A percentile compares a stretch with the other conserved stretches of the same genome.
phyloP scores from a whole-genome alignment of 2,113 vertebrate species.

The Beaufortia kweichowensis region DNA sequence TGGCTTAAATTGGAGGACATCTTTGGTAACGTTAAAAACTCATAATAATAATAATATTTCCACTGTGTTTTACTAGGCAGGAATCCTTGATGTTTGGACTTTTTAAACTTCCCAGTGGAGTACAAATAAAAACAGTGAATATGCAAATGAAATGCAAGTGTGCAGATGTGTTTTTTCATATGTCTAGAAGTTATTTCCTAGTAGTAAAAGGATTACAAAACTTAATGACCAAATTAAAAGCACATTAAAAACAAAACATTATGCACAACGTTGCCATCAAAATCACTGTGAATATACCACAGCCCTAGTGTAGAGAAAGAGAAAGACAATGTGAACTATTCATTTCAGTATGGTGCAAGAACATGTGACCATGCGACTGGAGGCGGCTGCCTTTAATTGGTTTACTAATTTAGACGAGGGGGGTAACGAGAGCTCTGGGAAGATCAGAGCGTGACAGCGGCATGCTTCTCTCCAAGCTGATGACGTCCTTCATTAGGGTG shows the following conservation, averaged over 20 bases:
- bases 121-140: too few relatives aligned
- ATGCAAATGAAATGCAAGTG: too few relatives aligned
- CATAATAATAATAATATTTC: too few relatives aligned
- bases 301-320: neutral
- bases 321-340: neutral
- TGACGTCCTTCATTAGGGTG: constrained; percentile 38
- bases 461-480: constrained; percentile 6
- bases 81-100: too few relatives aligned
- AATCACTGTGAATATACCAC: neutral
- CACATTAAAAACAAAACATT: neutral
- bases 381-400: constrained; percentile 27
- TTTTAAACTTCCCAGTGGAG: too few relatives aligned
- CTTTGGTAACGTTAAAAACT: too few relatives aligned
- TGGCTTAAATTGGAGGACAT: too few relatives aligned
- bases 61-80: too few relatives aligned
- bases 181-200: neutral
- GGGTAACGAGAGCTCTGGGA: constrained; percentile 9
- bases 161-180: too few relatives aligned
- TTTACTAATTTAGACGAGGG: constrained; percentile 36
- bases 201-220: neutral
- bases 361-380: neutral
- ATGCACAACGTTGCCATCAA: neutral
- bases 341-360: neutral
- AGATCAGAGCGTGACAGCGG: constrained; percentile 27
- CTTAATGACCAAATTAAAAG: neutral